Evolutionary conservation across 1,140 invertebrate species (phyloP).

Genomic region (Aethina tumida): DNA sequence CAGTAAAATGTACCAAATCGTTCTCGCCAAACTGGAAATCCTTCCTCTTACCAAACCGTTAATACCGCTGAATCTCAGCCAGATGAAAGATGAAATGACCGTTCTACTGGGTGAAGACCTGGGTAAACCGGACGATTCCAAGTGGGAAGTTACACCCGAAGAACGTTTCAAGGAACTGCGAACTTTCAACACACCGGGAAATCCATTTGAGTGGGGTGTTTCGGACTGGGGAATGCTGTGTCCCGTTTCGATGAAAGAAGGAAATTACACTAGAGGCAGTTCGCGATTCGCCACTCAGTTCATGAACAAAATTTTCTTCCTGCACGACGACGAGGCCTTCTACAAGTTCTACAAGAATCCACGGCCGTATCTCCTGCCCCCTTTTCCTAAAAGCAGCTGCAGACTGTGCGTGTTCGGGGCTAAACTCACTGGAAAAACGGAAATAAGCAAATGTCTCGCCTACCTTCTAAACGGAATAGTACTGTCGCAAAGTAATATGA

Average conservation of each 20-base stretch:
- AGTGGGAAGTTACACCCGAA: conserved; percentile 17
- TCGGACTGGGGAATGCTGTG: conserved; percentile 47
- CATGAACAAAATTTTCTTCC: conserved; percentile 47
- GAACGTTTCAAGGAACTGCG: conserved; percentile 30
- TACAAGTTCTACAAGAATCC: conserved; percentile 46
- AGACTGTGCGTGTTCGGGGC: conserved; percentile 39
- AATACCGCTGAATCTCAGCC: conserved; percentile 35
- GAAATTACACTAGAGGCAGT: conserved; percentile 36
- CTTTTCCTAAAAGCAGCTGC: conserved; percentile 33
- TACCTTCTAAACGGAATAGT: conserved; percentile 28
- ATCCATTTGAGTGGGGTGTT: conserved; percentile 33
- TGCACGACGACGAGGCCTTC: conserved; percentile 38
- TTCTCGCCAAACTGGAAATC: conserved; percentile 36
- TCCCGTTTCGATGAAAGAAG: conserved; percentile 45
- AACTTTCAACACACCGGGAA: conserved; percentile 19
- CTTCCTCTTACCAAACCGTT: conserved; percentile 37
- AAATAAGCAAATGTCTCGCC: conserved; percentile 31
- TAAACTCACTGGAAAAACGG: conserved; percentile 33
- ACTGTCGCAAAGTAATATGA: conserved; percentile 29
- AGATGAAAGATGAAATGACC: conserved; percentile 17
- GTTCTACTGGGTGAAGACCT: conserved; percentile 14
- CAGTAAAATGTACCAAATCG: conserved; percentile 37
- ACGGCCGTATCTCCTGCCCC: conserved; percentile 39
- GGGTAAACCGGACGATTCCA: conserved; percentile 8
- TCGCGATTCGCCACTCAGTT: conserved; percentile 43